These are phyloP conservation scores for Diaphora mendica DNA, from an alignment of 2,888 invertebrate genomes.

Conservation along the genomic window DNA sequence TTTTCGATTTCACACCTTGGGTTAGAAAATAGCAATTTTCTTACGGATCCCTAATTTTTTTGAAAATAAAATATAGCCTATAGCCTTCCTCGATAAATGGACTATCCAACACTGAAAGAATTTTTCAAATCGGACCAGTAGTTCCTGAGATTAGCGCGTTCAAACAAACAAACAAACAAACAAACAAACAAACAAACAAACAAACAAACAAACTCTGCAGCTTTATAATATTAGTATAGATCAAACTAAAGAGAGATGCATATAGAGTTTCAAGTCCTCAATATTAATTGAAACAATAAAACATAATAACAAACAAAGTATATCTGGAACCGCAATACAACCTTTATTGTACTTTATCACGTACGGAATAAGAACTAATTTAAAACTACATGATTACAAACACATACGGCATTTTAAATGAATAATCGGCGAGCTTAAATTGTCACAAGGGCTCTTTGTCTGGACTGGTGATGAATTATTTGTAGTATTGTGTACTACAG, in stretches of 20 bases:
- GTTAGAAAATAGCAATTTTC: no score
- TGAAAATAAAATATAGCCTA: no score
- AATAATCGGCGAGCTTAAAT: constrained; percentile 42
- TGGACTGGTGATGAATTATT: constrained; percentile 46
- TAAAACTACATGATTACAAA: constrained; percentile 14
- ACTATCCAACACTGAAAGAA: no score
- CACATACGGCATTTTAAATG: constrained; percentile 37
- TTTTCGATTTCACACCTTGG: no score
- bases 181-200: no score
- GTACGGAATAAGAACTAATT: background rate
- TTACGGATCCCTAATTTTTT: no score
- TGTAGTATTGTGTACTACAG: constrained; percentile 30
- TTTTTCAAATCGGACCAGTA: no score
- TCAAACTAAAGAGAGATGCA: background rate
- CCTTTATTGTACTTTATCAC: background rate
- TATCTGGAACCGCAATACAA: background rate
- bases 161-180: no score
- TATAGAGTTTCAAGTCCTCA: background rate
- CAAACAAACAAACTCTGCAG: no score
- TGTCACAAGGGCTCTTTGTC: constrained; percentile 52
- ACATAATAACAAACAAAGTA: background rate
- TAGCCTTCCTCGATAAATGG: no score
- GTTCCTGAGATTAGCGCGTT: no score
- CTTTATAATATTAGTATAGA: no score
- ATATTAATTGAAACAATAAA: background rate